These are phyloP conservation scores for Smittia sp. DNA, from an alignment of 2,888 invertebrate genomes.

Conservation along the genomic window DNA sequence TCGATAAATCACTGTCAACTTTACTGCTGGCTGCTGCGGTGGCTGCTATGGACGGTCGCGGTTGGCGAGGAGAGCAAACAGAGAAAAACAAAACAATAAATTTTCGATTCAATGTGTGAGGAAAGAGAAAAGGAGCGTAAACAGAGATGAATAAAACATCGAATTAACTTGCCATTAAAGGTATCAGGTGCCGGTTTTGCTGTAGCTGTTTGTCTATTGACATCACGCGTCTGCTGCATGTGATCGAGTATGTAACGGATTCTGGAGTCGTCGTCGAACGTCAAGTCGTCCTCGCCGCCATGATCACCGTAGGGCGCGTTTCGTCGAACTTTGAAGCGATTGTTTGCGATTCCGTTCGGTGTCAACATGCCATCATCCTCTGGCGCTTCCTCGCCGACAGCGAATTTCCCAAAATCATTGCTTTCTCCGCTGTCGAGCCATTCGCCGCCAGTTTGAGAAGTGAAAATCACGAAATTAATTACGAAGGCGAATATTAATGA, in stretches of 20 bases:
- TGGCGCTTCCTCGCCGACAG: no score
- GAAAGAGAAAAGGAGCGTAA: background rate
- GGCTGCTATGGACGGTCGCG: background rate
- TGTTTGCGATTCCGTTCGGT: no score
- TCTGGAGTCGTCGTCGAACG: background rate
- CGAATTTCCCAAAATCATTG: no score
- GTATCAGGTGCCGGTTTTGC: background rate
- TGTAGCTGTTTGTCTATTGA: conserved; percentile 2
- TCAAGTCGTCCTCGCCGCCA: background rate
- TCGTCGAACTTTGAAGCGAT: background rate
- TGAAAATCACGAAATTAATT: background rate
- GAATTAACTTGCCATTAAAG: conserved; percentile 21
- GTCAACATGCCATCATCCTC: no score
- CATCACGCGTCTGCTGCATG: conserved; percentile 7
- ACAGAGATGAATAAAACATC: conserved; percentile 3
- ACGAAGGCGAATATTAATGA: background rate
- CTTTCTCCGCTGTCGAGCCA: no score
- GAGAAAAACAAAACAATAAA: conserved; percentile 23
- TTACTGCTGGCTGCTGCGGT: conserved; percentile 1
- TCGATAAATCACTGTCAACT: conserved; percentile 27
- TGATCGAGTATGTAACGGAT: background rate
- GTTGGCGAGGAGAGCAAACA: background rate
- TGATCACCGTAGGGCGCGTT: background rate
- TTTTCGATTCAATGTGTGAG: background rate
- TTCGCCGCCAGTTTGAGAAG: background rate